These are phyloP conservation scores for Drosophila dunni DNA, from an alignment of 1,140 invertebrate genomes.

Conservation along the genomic window DNA sequence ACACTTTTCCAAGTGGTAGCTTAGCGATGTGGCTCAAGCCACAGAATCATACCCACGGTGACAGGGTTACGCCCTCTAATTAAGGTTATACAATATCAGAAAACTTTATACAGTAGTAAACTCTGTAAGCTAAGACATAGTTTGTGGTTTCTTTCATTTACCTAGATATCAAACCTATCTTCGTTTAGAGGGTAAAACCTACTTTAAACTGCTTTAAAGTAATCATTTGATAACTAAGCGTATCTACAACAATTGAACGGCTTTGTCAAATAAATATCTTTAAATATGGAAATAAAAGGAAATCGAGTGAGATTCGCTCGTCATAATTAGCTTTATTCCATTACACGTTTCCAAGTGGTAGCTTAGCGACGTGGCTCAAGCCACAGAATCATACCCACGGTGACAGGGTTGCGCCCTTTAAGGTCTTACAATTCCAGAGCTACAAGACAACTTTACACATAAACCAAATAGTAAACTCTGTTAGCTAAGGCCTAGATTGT, in stretches of 20 bases:
- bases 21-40: constrained; percentile 18
- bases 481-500: background rate
- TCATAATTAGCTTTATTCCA: constrained; percentile 40
- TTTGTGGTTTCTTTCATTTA: too few species aligned
- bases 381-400: background rate
- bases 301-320: constrained; percentile 47
- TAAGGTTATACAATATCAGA: constrained; percentile 9
- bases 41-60: background rate
- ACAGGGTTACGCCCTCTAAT: constrained; percentile 2
- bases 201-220: too few species aligned
- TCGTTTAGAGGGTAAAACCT: too few species aligned
- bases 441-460: constrained; percentile 6
- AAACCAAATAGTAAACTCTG: too few species aligned
- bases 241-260: too few species aligned
- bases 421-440: constrained; percentile 7
- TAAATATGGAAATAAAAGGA: too few species aligned
- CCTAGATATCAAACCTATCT: too few species aligned
- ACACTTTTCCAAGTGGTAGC: constrained; percentile 1
- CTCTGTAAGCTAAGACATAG: background rate
- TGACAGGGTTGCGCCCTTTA: constrained; percentile 2
- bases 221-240: too few species aligned
- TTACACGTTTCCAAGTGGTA: constrained; percentile 1
- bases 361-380: constrained; percentile 16
- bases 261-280: too few species aligned
- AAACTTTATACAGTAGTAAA: constrained; percentile 1